Evolutionary conservation across 2,797 vertebrate genomes (phyloP), one percentile per base, ranked within the genome.

Genomic region (Galaxias olidus): DNA sequence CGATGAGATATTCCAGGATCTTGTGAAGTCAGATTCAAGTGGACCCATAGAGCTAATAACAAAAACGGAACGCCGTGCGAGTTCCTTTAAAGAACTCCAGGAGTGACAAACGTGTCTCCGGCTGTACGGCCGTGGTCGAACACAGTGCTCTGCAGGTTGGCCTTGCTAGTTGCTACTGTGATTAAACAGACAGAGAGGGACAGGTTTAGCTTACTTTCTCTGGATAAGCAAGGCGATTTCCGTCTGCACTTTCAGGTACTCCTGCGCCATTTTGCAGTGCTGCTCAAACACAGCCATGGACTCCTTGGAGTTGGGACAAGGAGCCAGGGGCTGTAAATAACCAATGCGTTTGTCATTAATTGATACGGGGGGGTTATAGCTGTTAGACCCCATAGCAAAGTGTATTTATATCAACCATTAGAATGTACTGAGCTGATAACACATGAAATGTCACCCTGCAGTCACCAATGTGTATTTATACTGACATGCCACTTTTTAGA

Each of bases 231-330:
- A 91, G 53, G 98, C 96, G 19, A 99, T 98, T 92, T 99, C 98
- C 0, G 98, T 99, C 81, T 99, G 98, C 68, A 99, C 98, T 90
- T 99, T 99, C 91, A 99, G 95, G 82, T 99, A 99, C 75, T 99
- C 98, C 85, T 99, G 96, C 68, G 98, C 98, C 98, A 99, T 99
- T 91, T 98, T 98, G 90, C 98, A 99, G 88, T 99, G 97, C 83
- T 99, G 98, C 84, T 99, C 96, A 87, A 99, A 99, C 76, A 99
- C 98, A 60, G 96, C 96, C 96, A 99, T 99, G 75, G 98, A 99
- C 90, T 99, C 98, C 94, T 98, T 99, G 86, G 98, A 99, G 93
- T 98, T 99, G 75, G 97, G 96, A 83, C 97, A 99, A 0, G 98
- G 98, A 83, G 97, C 94, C 58, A 99, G 91, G 68, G 98, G 98